Evolutionary conservation across 2,113 vertebrate genomes (phyloP), one percentile per base, ranked within the genome.

Genomic region (Brachyistius frenatus): DNA sequence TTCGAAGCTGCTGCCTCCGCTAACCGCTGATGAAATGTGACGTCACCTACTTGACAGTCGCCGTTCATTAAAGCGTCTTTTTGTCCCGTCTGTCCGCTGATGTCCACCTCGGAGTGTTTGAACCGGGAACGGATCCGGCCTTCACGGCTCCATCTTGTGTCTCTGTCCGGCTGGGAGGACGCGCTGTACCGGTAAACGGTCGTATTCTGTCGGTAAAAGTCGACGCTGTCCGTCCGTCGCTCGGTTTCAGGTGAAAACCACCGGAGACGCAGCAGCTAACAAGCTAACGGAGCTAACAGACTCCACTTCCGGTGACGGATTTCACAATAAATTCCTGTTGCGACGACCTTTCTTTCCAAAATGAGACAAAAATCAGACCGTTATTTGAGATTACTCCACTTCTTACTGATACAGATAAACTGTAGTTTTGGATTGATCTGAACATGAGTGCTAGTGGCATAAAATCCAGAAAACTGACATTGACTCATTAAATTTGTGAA

Each of bases 1-100:
- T 33, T 30, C 14, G 7, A 23, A 60, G 46, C 14, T 0, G 36
- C 9, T 23, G 6, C 64, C 4, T 36, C 44, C 1, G 41, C 10
- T 44, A 44, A 23, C 23, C 23, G 23, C 23, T 23, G 23, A 23
- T 23, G 23, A 23, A 23, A 23, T 23, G 23, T 23, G 23, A 23
- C 23, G 23, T 23, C 23, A 66, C 89, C 73, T 66, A 88, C 89
- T 11, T 54, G 58, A 32, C 72, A 58, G 75, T 15, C 75, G 7
- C 73, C 78, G 83, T 52, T 71, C 81, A 83, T 85, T 23, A 6
- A 35, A 61, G 11, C 30, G 39, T 10, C 54, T 8, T 23, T 8
- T 23, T 44, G 6, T 37, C 13, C 60, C 23, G 36, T 36, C 2
- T 44, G n/a, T 14, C 53, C 58, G 47, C 23, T 3, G 53, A 2